phyloP scores from a whole-genome alignment of 2,888 invertebrate species.

The Brachypterus glaber region DNA sequence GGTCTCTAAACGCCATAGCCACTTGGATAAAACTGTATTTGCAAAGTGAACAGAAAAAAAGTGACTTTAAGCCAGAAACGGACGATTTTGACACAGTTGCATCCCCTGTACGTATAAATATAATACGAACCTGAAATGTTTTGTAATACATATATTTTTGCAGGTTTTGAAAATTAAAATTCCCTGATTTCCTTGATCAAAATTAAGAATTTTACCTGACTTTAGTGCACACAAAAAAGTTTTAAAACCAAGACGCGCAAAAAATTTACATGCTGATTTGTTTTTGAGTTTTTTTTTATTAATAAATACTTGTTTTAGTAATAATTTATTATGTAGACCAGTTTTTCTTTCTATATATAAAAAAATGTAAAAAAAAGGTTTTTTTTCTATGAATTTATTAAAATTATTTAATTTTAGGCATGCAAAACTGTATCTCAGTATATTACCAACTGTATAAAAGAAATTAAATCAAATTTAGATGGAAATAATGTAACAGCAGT shows the following conservation, averaged over 20 bases:
- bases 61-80: conserved; percentile 84
- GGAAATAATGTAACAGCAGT: conserved; percentile 86
- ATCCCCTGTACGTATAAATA: conserved; percentile 56
- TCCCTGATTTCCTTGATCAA: too few species aligned
- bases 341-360: conserved; percentile 2
- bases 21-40: conserved; percentile 87
- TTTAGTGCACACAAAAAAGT: too few species aligned
- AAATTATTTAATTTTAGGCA: conserved; percentile 47
- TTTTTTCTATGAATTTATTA: conserved; percentile 8
- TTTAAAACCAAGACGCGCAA: too few species aligned
- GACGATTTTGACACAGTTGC: conserved; percentile 74
- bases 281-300: neutral
- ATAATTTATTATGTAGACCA: neutral
- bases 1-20: conserved; percentile 73
- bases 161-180: too few species aligned
- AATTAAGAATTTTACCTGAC: too few species aligned
- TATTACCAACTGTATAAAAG: conserved; percentile 64
- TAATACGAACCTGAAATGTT: neutral
- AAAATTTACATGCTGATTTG: neutral
- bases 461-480: conserved; percentile 74
- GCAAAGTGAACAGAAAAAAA: conserved; percentile 89
- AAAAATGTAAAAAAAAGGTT: neutral
- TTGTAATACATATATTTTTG: neutral
- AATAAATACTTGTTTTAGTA: too few species aligned
- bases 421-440: conserved; percentile 77